Percentiles rank a stretch among this genome's conserved stretches.
phyloP scores from a whole-genome alignment of 2,113 vertebrate genomes.

The Xerus inauris region DNA sequence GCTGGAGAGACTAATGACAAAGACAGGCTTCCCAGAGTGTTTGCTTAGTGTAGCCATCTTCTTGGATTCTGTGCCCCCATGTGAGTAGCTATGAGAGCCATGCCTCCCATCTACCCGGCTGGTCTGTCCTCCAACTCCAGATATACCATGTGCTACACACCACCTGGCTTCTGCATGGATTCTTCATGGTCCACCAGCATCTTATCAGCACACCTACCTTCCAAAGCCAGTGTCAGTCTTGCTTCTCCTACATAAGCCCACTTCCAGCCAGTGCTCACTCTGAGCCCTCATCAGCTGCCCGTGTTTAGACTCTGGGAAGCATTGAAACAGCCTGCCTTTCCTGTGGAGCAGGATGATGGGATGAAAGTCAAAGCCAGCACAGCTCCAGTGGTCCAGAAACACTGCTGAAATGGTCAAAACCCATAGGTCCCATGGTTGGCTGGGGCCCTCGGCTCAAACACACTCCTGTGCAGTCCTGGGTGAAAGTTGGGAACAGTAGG shows the following conservation, averaged over 20 bases:
- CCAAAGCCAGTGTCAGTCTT: background rate
- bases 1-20: background rate
- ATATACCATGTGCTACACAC: background rate
- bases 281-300: background rate
- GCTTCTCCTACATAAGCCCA: background rate
- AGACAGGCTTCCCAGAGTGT: background rate
- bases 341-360: background rate
- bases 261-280: background rate
- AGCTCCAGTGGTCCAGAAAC: background rate
- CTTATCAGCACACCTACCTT: background rate
- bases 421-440: background rate
- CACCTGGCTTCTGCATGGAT: rapidly evolving
- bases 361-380: background rate
- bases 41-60: background rate
- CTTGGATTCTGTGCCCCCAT: background rate
- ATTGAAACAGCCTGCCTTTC: background rate
- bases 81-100: background rate
- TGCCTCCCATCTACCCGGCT: background rate
- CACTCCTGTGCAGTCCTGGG: background rate
- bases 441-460: background rate
- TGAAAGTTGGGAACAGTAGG: background rate
- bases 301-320: background rate
- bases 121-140: background rate
- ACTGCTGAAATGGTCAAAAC: background rate
- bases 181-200: background rate